Conservation (phyloP, 2,888 invertebrate species). For the Junonia oenone region DNA sequence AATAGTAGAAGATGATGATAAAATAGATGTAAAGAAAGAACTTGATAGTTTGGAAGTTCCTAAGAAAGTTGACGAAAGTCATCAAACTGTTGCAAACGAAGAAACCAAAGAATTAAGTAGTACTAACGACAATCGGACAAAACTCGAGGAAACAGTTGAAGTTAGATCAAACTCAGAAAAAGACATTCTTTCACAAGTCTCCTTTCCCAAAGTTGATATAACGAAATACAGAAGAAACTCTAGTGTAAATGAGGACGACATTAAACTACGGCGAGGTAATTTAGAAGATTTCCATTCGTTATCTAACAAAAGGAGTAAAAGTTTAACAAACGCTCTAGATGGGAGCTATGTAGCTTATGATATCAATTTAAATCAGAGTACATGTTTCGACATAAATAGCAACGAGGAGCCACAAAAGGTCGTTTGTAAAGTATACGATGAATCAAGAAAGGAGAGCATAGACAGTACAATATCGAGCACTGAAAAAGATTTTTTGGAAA, state of each 20-base stretch:
- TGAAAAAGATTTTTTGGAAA: slow-evolving; percentile 71
- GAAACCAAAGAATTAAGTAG: slow-evolving; percentile 19
- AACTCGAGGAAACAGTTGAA: slow-evolving; percentile 27
- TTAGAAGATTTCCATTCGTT: slow-evolving; percentile 64
- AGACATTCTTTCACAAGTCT: slow-evolving; percentile 47
- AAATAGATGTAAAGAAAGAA: slow-evolving; percentile 22
- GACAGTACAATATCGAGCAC: slow-evolving; percentile 67
- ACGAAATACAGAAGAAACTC: slow-evolving; percentile 65
- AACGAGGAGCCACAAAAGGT: slow-evolving; percentile 64
- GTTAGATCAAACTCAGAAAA: slow-evolving; percentile 48
- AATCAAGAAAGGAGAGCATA: slow-evolving; percentile 57
- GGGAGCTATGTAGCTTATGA: slow-evolving; percentile 55
- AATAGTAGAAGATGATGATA: slow-evolving; percentile 71
- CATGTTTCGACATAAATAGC: slow-evolving; percentile 49
- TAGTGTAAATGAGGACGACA: slow-evolving; percentile 69
- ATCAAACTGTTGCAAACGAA: slow-evolving; percentile 6
- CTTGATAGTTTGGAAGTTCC: slow-evolving; percentile 14
- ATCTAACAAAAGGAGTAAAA: slow-evolving; percentile 66
- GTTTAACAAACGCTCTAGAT: slow-evolving; percentile 57
- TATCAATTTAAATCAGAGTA: slow-evolving; percentile 59
- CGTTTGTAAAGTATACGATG: slow-evolving; percentile 61
- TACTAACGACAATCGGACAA: slow-evolving; percentile 7
- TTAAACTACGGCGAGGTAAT: slow-evolving; percentile 62
- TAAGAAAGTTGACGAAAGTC: slow-evolving; percentile 20
- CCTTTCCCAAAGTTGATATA: slow-evolving; percentile 66